Base-by-base conservation (phyloP, 2,888 invertebrate genomes). In the Cryptosula pallasiana region DNA sequence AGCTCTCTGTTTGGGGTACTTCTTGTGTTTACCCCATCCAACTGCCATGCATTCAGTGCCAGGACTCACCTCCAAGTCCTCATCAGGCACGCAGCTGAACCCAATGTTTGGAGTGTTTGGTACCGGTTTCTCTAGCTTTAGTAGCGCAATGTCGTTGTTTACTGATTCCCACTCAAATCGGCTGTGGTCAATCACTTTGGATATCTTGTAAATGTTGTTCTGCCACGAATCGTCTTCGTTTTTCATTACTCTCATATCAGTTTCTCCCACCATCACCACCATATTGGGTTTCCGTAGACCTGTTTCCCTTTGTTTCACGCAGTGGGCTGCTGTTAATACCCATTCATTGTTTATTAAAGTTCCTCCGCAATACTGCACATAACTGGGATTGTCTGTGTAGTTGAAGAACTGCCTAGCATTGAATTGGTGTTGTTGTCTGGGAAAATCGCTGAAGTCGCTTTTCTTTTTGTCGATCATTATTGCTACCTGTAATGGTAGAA, bases 301-400 rank as follows among this genome's bases (percentile, higher is more conserved):
- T 13, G 70, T 70, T 23, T 54, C 70, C 2, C 55, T 34, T 54
- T 70, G 45, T 36, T 54, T 36, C 2, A 70, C 70, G 25, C 70
- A 70, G 45, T 70, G 70, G 25, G 70, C 70, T 2, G 70, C 70
- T 54, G 70, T 70, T 3, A 70, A 36, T 3, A 70, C 70, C 70
- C 70, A 70, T 3, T 70, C 5, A 23, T 36, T 36, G 70, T 36
- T 54, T 5, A 70, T 70, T 3, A 70, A 29, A 2, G 70, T 54
- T 29, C 70, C 70, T 20, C 70, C 70, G 45, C 70, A 70, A 70
- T 70, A 54, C 29, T 70, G 70, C 45, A 70, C 70, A 32, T 63
- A 63, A 32, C 63, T 63, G 13, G 63, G 63, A 63, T 27, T 32
- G 25, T 63, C 63, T 32, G 63, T 63, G 34, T 63, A 63, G 32